These are phyloP conservation scores for Conus betulinus DNA, from an alignment of 1,140 invertebrate species.

Conservation along the genomic window DNA sequence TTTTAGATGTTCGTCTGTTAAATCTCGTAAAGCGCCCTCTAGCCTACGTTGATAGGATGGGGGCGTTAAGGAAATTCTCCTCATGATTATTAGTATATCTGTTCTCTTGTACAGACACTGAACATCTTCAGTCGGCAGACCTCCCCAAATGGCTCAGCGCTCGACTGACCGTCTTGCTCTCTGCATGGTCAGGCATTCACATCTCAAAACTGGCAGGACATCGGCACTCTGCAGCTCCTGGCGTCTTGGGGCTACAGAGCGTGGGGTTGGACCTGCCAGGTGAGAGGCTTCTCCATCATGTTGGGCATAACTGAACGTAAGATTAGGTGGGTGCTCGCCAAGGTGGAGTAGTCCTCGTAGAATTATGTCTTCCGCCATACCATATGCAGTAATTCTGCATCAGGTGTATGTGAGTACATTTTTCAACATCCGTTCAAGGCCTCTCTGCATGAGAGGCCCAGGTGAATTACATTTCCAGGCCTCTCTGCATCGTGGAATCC, in stretches of 20 bases:
- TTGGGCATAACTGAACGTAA: background rate
- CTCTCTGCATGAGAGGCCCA: too few species aligned
- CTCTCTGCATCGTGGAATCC: too few species aligned
- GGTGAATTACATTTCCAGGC: too few species aligned
- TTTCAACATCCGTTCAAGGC: too few species aligned
- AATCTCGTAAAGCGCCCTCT: too few species aligned
- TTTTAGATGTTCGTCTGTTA: too few species aligned
- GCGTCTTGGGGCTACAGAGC: constrained; percentile 73
- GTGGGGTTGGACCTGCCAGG: constrained; percentile 76
- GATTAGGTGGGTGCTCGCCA: background rate
- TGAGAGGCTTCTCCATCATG: constrained; percentile 43
- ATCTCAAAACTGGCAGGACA: constrained; percentile 74
- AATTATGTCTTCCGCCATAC: too few species aligned
- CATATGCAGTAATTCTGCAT: too few species aligned
- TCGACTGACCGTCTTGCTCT: constrained; percentile 69
- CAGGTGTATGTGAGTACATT: too few species aligned
- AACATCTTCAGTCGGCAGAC: constrained; percentile 44
- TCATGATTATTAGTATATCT: too few species aligned
- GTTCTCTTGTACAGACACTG: constrained; percentile 42
- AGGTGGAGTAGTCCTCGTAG: background rate
- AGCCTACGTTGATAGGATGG: too few species aligned
- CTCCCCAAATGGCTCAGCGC: constrained; percentile 20
- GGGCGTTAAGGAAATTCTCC: too few species aligned
- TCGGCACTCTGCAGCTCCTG: constrained; percentile 71
- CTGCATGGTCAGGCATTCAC: constrained; percentile 75